Conservation (phyloP, 2,888 invertebrate species). For the Dioctria rufipes region DNA sequence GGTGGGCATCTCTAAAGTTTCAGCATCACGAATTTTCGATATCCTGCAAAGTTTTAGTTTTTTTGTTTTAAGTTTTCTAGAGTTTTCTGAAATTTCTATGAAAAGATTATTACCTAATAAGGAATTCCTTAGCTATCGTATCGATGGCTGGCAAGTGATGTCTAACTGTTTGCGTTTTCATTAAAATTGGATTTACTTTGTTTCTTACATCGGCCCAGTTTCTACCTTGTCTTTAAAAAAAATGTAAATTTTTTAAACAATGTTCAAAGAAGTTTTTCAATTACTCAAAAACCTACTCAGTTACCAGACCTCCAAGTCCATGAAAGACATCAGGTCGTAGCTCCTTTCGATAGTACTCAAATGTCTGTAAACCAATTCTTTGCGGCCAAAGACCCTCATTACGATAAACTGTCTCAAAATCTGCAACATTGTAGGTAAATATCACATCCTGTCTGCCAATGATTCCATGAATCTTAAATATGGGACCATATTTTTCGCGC, state of each 20-base stretch:
- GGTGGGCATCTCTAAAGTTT: constrained; percentile 61
- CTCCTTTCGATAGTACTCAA: constrained; percentile 70
- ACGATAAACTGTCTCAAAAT: constrained; percentile 61
- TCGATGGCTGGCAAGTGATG: constrained; percentile 65
- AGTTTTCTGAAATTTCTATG: neutral
- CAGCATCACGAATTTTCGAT: constrained; percentile 61
- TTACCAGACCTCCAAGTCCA: constrained; percentile 65
- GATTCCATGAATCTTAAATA: constrained; percentile 47
- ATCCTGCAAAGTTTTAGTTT: constrained; percentile 62
- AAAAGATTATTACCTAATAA: constrained; percentile 62
- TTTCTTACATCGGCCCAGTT: constrained; percentile 80
- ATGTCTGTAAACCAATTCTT: constrained; percentile 70
- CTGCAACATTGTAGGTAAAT: constrained; percentile 45
- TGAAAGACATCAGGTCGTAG: constrained; percentile 69
- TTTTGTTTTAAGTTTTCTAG: no score
- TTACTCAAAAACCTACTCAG: constrained; percentile 63
- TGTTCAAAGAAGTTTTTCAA: constrained; percentile 58
- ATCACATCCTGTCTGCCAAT: constrained; percentile 49
- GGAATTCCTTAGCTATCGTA: constrained; percentile 65
- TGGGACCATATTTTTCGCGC: constrained; percentile 46
- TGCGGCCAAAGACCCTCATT: constrained; percentile 68
- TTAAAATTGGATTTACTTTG: constrained; percentile 70
- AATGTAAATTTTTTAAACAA: constrained; percentile 56
- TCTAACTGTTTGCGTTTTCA: constrained; percentile 66
- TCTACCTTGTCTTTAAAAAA: constrained; percentile 74